phyloP scores from a whole-genome alignment of 1,140 invertebrate genomes.

The Magallana angulata region DNA sequence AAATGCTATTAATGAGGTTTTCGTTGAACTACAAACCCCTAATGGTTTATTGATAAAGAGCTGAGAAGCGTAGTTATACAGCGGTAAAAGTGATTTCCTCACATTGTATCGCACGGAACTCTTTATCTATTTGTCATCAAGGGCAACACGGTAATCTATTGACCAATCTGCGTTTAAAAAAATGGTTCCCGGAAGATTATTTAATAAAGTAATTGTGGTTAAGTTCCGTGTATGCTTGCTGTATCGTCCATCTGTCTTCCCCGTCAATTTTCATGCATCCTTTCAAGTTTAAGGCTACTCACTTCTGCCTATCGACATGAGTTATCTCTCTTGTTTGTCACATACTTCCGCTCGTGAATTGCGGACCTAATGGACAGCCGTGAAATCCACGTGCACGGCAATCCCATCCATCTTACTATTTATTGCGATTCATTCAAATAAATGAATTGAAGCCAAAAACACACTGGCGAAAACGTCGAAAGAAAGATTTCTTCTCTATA shows the following conservation, averaged over 20 bases:
- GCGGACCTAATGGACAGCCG: neutral
- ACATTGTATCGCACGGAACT: neutral
- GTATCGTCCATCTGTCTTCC: constrained; percentile 1
- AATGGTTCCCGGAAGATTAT: neutral
- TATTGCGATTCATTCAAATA: too few relatives aligned
- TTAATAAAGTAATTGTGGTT: constrained; percentile 2
- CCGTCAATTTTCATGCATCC: neutral
- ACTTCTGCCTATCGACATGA: neutral
- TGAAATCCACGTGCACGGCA: too few relatives aligned
- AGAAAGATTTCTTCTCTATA: too few relatives aligned
- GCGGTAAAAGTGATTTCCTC: too few relatives aligned
- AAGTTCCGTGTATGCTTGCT: neutral
- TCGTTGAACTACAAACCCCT: too few relatives aligned
- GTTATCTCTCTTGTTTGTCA: neutral
- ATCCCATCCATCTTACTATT: too few relatives aligned
- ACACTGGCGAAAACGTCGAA: too few relatives aligned
- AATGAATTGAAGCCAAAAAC: too few relatives aligned
- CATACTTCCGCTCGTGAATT: neutral
- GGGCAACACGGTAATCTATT: neutral
- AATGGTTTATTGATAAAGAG: too few relatives aligned
- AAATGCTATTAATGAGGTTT: too few relatives aligned
- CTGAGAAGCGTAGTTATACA: too few relatives aligned
- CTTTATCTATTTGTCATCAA: neutral
- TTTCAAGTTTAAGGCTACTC: neutral
- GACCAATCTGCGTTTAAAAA: constrained; percentile 4